phyloP scores from a whole-genome alignment of 2,888 invertebrate species.

The Lycaena phlaeas region DNA sequence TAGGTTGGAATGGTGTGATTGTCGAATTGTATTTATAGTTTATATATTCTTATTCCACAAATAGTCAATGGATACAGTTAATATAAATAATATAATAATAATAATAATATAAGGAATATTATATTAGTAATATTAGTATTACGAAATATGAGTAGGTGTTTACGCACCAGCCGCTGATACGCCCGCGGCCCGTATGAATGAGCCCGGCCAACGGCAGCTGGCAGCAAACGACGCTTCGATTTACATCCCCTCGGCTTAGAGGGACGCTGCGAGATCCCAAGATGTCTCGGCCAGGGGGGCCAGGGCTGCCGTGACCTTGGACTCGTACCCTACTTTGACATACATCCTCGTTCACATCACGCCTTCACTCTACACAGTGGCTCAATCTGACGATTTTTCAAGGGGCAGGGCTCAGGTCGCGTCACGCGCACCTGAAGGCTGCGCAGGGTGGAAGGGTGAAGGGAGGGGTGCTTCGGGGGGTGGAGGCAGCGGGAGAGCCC shows the following conservation, averaged over 20 bases:
- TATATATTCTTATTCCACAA: too few relatives aligned
- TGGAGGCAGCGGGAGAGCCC: constrained; percentile 35
- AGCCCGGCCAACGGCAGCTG: neutral
- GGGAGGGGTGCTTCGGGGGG: constrained; percentile 23
- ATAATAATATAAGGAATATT: too few relatives aligned
- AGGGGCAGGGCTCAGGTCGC: constrained; percentile 33
- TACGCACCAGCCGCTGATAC: neutral
- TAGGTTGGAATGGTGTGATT: too few relatives aligned
- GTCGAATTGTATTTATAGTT: too few relatives aligned
- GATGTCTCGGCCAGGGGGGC: constrained; percentile 32
- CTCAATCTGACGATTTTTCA: constrained; percentile 25
- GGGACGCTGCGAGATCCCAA: constrained; percentile 1
- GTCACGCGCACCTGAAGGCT: constrained; percentile 43
- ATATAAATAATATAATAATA: too few relatives aligned
- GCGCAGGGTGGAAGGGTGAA: constrained; percentile 31
- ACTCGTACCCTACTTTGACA: constrained; percentile 34
- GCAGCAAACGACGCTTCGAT: neutral
- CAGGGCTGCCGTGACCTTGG: constrained; percentile 51
- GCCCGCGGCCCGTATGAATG: neutral
- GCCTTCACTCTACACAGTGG: constrained; percentile 16
- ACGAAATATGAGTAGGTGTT: too few relatives aligned
- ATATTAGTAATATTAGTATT: too few relatives aligned
- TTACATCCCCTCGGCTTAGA: neutral
- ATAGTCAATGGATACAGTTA: too few relatives aligned
- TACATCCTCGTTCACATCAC: constrained; percentile 22